Percentiles rank a stretch among this genome's conserved stretches.
Evolutionary conservation across 2,888 invertebrate genomes (phyloP).

Genomic region (Hyppa rectilinea): DNA sequence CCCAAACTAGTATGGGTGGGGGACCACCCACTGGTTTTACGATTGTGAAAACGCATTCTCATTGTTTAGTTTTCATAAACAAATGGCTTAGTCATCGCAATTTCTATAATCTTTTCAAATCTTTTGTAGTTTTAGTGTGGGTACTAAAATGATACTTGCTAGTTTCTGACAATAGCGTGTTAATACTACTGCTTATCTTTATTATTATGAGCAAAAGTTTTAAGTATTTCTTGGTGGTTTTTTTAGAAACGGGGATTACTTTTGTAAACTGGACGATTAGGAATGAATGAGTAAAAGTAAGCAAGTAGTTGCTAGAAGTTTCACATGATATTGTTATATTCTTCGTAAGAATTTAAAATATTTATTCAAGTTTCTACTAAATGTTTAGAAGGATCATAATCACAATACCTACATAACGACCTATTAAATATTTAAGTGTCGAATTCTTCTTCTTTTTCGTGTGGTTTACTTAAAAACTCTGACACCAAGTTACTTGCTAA

Average conservation of each 20-base stretch:
- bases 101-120: conserved; percentile 72
- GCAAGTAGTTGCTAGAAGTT: conserved; percentile 21
- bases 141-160: conserved; percentile 54
- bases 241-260: conserved; percentile 39
- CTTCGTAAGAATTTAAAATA: conserved; percentile 2
- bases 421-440: not conserved
- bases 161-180: conserved; percentile 56
- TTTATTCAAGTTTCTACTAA: not conserved
- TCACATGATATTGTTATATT: not conserved
- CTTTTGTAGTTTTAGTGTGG: conserved; percentile 61
- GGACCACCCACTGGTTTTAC: conserved; percentile 76
- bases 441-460: no score
- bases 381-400: not conserved
- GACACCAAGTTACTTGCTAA: no score
- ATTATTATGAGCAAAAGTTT: conserved; percentile 32
- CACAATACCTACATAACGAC: not conserved
- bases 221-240: conserved; percentile 23
- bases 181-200: conserved; percentile 52
- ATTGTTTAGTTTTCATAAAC: conserved; percentile 77
- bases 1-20: conserved; percentile 55
- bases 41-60: conserved; percentile 73
- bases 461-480: no score
- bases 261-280: conserved; percentile 31
- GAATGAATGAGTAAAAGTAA: conserved; percentile 9
- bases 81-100: conserved; percentile 76